Conservation (phyloP, 2,113 vertebrate species). For the Triplophysa tibetana region DNA sequence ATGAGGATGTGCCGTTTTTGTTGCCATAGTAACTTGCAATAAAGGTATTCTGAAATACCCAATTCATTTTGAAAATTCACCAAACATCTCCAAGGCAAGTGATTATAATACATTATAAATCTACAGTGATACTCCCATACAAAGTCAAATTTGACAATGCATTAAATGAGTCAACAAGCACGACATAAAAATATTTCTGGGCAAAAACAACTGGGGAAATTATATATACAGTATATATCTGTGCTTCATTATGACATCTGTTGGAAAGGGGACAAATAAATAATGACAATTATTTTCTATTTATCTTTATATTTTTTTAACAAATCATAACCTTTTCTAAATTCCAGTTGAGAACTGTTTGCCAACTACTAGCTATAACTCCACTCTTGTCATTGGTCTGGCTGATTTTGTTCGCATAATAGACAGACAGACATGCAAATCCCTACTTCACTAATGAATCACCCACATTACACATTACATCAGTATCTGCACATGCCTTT, state of each 20-base stretch:
- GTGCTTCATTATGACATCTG: neutral
- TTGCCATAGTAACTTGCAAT: slow-evolving; percentile 45
- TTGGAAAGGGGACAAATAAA: neutral
- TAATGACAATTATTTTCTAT: neutral
- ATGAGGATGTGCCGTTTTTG: slow-evolving; percentile 35
- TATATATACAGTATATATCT: neutral
- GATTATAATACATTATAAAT: slow-evolving; percentile 28
- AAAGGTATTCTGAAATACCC: slow-evolving; percentile 38
- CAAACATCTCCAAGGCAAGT: slow-evolving; percentile 28
- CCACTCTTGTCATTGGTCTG: neutral
- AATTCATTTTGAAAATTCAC: slow-evolving; percentile 40
- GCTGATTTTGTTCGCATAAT: slow-evolving; percentile 9
- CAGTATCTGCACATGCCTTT: neutral
- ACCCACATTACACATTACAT: neutral
- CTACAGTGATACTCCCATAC: neutral
- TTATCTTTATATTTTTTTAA: no score
- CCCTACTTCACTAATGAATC: neutral
- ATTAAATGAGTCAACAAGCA: slow-evolving; percentile 22
- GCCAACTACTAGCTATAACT: neutral
- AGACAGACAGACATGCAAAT: neutral
- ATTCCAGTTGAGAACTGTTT: neutral
- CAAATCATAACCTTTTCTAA: neutral
- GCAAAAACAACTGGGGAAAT: neutral
- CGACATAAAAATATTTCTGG: slow-evolving; percentile 6
- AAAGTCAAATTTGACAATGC: slow-evolving; percentile 12